A percentile compares a stretch with the other conserved stretches of the same genome.
Evolutionary conservation across 2,888 invertebrate species (phyloP).

Genomic region (Calameuta idolon): DNA sequence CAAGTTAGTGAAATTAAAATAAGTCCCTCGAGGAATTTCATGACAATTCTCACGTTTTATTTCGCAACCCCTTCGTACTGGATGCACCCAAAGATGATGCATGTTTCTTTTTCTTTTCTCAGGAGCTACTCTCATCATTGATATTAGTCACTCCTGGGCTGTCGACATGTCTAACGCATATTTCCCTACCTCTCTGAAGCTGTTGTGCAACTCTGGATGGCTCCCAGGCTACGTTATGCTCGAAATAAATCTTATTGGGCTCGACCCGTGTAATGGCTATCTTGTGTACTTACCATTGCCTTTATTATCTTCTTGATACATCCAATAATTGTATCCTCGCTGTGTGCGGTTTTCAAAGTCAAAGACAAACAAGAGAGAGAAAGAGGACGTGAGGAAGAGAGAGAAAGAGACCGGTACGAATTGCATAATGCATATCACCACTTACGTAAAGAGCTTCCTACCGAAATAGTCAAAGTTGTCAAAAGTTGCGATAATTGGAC

Average conservation of each 20-base stretch:
- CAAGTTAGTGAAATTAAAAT: not conserved
- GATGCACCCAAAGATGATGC: not conserved
- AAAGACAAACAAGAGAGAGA: not conserved
- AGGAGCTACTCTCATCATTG: slow-evolving; percentile 6
- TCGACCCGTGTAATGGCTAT: not conserved
- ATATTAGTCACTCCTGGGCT: not conserved
- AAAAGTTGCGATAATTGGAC: not conserved
- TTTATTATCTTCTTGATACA: not conserved
- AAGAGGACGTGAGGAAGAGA: slow-evolving; percentile 12
- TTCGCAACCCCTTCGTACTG: not conserved
- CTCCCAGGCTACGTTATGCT: not conserved
- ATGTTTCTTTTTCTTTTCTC: not conserved
- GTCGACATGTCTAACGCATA: not conserved
- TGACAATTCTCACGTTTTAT: not conserved
- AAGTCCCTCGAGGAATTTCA: not conserved
- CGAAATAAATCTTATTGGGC: not conserved
- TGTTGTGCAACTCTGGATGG: not conserved
- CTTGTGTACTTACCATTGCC: not conserved
- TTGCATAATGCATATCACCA: not conserved
- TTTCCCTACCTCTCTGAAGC: not conserved
- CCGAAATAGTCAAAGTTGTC: not conserved
- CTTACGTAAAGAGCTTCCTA: not conserved
- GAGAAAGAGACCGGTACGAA: slow-evolving; percentile 12
- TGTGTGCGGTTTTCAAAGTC: slow-evolving; percentile 7
- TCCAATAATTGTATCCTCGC: not conserved